Percentiles rank a stretch among this genome's conserved stretches.
Conservation (phyloP, 1,140 invertebrate species). For the Hesperophylax magnus region DNA sequence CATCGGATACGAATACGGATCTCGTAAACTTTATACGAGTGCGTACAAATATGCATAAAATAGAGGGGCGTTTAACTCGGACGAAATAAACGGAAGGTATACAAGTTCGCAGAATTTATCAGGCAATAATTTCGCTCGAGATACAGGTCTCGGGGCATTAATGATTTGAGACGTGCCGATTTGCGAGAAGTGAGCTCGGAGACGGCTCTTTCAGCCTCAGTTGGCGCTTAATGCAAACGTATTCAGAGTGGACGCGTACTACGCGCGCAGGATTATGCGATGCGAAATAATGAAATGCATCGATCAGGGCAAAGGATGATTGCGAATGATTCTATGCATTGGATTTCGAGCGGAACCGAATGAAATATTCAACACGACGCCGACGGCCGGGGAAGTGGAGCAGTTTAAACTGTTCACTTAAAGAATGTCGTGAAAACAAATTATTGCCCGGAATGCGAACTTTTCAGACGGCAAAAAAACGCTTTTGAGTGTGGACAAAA, state of each 20-base stretch:
- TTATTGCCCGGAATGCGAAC: too few species aligned
- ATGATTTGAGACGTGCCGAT: background rate
- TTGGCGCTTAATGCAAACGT: conserved; percentile 3
- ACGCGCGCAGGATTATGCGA: background rate
- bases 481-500: too few species aligned
- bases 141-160: background rate
- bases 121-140: background rate
- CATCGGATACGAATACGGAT: background rate
- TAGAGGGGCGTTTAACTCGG: background rate
- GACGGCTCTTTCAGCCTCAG: background rate
- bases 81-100: background rate
- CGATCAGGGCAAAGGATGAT: background rate
- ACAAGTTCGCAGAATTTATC: background rate
- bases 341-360: background rate
- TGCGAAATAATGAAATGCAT: background rate
- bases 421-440: too few species aligned
- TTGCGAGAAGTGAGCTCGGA: background rate
- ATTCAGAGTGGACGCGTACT: background rate
- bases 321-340: conserved; percentile 3
- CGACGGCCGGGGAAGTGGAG: background rate
- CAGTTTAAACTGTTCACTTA: background rate
- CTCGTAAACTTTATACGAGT: background rate
- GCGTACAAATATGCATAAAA: background rate
- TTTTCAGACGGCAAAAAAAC: too few species aligned
- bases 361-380: background rate